Evolutionary conservation across 2,888 invertebrate genomes (phyloP), one percentile per base, ranked within the genome.

Genomic region (Macrosoma leucophasiata): DNA sequence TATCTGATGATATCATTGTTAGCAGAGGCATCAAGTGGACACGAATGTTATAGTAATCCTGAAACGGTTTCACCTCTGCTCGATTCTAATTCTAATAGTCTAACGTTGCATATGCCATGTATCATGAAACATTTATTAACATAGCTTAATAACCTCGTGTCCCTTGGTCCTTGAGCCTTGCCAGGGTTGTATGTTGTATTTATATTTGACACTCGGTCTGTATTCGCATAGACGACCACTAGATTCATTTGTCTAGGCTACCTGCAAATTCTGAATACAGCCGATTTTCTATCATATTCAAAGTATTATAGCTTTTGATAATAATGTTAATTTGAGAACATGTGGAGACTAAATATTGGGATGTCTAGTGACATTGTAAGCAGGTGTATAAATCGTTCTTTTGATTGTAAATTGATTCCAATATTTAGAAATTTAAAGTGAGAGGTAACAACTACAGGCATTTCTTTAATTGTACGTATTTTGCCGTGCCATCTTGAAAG

Each of bases 401-500:
- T 63, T 72, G 64, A 69, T 70, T 74, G 66, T 76, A 66, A 73
- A 70, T 74, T 70, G 61, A 72, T 79, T 81, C 79, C 81, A 78
- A 77, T 81, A 73, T 77, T 81, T 76, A 77, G 74, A 66, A 69
- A 72, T 68, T 64, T 52, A 68, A 66, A 60, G 55, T 65, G 60
- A 64, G 61, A 61, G 52, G 56, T 62, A 61, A 68, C 60, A 69
- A 70, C 72, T 68, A 66, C 62, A 67, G 81, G 82, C 82, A 82
- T 82, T 82, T 82, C n/a, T 49, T 74, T 62, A 65, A 64, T 74
- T 43, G 42, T 46, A 42, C 48, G 69, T 77, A 73, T 73, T 74
- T 77, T 77, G 76, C 74, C 73, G 67, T 70, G 72, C 64, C 76
- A 82, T 70, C 77, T 70, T 79, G 79, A 78, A 84, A 84, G 81